A percentile compares a stretch with the other conserved stretches of the same genome.
Conservation (phyloP, 1,140 invertebrate genomes). For the Coelopa frigida region DNA sequence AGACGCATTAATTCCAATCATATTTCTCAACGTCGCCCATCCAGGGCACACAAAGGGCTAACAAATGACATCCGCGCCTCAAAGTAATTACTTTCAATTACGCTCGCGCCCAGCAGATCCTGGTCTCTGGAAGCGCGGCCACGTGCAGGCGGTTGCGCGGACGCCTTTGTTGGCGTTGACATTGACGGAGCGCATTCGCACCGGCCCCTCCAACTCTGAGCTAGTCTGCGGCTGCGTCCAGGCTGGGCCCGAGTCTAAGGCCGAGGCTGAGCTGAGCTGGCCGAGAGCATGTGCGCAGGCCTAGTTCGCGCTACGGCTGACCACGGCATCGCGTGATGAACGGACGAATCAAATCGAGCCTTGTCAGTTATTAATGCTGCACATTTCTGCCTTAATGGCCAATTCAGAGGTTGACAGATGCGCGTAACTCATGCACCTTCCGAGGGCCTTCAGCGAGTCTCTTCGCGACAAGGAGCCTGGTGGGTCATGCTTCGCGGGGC, state of each 20-base stretch:
- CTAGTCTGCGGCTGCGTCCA: too few relatives aligned
- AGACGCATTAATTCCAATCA: background rate
- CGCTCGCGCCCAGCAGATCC: slow-evolving; percentile 16
- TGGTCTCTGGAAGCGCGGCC: too few relatives aligned
- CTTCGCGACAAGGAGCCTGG: background rate
- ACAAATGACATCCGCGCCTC: slow-evolving; percentile 38
- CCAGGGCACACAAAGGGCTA: slow-evolving; percentile 34
- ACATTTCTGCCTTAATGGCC: slow-evolving; percentile 44
- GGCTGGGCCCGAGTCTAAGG: too few relatives aligned
- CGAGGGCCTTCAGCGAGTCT: background rate
- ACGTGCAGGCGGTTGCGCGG: too few relatives aligned
- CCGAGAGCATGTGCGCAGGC: too few relatives aligned
- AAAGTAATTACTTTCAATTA: slow-evolving; percentile 46
- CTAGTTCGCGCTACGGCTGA: too few relatives aligned
- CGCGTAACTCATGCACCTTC: slow-evolving; percentile 41
- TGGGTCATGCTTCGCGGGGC: background rate
- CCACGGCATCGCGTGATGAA: too few relatives aligned
- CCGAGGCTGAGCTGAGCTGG: too few relatives aligned
- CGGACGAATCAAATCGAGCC: too few relatives aligned
- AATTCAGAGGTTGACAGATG: slow-evolving; percentile 45
- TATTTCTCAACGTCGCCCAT: slow-evolving; percentile 8
- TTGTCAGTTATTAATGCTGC: slow-evolving; percentile 45
- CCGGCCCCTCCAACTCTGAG: background rate
- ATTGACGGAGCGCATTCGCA: slow-evolving; percentile 37
- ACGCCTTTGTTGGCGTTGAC: slow-evolving; percentile 35